Conservation (phyloP, 2,113 vertebrate genomes). For the Potamarius usumacintae region DNA sequence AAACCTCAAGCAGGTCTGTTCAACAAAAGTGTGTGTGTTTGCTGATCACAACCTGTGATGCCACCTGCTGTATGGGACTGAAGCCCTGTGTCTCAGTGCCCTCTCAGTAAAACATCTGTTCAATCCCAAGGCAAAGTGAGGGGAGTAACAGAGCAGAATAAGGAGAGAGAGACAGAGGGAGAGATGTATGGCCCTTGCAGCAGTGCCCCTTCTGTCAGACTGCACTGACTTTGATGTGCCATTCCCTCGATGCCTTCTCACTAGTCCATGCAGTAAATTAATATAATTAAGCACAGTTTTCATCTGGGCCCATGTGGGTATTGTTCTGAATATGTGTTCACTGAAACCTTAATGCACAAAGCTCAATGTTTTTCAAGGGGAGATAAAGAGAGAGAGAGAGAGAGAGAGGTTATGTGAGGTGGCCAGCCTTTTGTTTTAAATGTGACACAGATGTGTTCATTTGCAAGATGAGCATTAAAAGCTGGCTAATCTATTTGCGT, state of each 20-base stretch:
- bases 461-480: constrained; percentile 58
- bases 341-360: constrained; percentile 49
- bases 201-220: constrained; percentile 58
- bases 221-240: constrained; percentile 44
- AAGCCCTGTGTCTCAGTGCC: constrained; percentile 45
- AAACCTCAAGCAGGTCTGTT: constrained; percentile 64
- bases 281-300: constrained; percentile 55
- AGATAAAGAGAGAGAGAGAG: neutral
- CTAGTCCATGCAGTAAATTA: constrained; percentile 57
- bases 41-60: constrained; percentile 45
- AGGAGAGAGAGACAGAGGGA: constrained; percentile 46
- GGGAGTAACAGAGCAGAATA: constrained; percentile 51
- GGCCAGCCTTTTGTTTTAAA: constrained; percentile 56
- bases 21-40: constrained; percentile 27
- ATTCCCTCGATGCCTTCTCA: constrained; percentile 49
- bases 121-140: constrained; percentile 47
- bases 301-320: constrained; percentile 50
- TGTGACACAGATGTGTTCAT: constrained; percentile 58
- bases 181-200: constrained; percentile 17
- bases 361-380: constrained; percentile 49
- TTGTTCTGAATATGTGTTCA: constrained; percentile 51
- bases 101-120: constrained; percentile 58
- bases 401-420: constrained; percentile 42
- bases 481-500: constrained; percentile 52
- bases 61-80: constrained; percentile 51